Conservation (phyloP, 2,113 vertebrate species). For the Actenoides lindsayi region DNA sequence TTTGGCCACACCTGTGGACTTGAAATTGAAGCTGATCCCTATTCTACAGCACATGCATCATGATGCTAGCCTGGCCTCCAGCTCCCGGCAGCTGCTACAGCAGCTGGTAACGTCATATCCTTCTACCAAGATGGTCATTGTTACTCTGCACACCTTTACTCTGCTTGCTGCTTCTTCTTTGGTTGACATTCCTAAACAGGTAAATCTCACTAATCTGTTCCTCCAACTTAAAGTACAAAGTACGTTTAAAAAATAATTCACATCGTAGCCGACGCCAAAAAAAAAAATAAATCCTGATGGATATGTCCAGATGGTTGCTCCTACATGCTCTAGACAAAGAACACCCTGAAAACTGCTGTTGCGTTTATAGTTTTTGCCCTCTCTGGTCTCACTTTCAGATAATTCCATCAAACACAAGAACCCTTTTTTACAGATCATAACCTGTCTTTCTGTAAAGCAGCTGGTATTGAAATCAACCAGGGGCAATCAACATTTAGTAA, state of each 20-base stretch:
- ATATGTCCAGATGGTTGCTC: not conserved
- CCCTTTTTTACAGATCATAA: not conserved
- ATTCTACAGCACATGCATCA: constrained; percentile 99
- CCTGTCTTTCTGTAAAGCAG: not conserved
- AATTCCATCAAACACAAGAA: not conserved
- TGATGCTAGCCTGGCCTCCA: constrained; percentile 90
- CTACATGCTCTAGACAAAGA: not conserved
- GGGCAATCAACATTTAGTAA: not conserved
- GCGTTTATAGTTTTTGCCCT: not conserved
- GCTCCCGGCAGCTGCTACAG: constrained; percentile 91
- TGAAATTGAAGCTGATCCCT: constrained; percentile 96
- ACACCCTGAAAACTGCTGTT: not conserved
- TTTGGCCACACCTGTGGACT: constrained; percentile 92
- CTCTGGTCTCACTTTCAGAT: not conserved
- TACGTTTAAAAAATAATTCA: not conserved
- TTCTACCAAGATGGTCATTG: constrained; percentile 94
- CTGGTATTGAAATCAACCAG: not conserved
- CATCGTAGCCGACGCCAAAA: not conserved
- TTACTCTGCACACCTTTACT: constrained; percentile 95
- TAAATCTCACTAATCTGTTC: constrained; percentile 31
- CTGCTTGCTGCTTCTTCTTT: constrained; percentile 93
- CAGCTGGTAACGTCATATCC: constrained; percentile 93
- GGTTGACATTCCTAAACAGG: constrained; percentile 97
- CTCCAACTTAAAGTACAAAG: not conserved
- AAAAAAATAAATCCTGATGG: fast-evolving